Conservation (phyloP, 2,113 vertebrate genomes). For the Corynorhinus townsendii region DNA sequence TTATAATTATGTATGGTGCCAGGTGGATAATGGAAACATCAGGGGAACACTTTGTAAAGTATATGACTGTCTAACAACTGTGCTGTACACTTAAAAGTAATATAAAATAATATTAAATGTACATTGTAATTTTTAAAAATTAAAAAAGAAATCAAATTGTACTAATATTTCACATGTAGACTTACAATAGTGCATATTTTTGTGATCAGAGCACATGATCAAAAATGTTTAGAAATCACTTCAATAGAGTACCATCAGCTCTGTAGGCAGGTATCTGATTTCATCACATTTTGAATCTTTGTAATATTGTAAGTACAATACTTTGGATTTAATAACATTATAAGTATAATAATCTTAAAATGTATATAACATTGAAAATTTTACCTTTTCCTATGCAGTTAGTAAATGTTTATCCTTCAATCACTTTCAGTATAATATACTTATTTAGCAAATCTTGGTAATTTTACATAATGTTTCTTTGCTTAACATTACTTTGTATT, state of each 20-base stretch:
- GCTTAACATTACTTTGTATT: background rate
- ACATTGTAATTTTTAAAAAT: background rate
- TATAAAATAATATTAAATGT: background rate
- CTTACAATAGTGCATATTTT: background rate
- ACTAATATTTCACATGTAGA: background rate
- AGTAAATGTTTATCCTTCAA: background rate
- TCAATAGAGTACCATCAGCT: background rate
- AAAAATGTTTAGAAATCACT: background rate
- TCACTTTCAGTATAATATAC: background rate
- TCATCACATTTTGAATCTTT: background rate
- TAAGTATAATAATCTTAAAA: background rate
- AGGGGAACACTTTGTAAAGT: background rate
- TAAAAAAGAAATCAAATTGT: background rate
- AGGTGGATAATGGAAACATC: background rate
- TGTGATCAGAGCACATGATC: background rate
- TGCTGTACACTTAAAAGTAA: background rate
- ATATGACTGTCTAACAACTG: background rate
- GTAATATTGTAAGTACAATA: background rate
- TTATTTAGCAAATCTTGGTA: background rate
- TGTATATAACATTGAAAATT: background rate
- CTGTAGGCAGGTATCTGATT: background rate
- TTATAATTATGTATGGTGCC: background rate
- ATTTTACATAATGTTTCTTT: background rate
- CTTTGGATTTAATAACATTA: background rate
- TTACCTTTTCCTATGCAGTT: background rate